Conservation (phyloP, 2,113 vertebrate species). For the Rhea pennata region DNA sequence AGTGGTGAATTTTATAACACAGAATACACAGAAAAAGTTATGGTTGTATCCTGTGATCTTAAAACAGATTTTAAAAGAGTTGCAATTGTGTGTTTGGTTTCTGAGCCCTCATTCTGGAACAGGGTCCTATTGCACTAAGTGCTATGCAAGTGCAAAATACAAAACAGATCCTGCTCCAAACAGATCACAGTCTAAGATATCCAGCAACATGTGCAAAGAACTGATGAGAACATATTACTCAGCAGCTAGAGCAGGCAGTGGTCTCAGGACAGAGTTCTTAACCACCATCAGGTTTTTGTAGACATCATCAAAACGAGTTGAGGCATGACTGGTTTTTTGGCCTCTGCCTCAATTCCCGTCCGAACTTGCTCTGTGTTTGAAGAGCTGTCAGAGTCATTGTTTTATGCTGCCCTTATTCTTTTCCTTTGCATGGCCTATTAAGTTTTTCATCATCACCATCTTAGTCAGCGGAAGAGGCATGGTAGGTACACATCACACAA, state of each 20-base stretch:
- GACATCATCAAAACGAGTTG: background rate
- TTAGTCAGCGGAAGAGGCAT: background rate
- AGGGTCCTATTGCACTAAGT: background rate
- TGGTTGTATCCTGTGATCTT: background rate
- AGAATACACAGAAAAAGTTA: background rate
- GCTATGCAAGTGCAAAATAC: background rate
- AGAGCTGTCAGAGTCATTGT: background rate
- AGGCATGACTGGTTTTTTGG: conserved; percentile 16
- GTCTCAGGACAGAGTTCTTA: background rate
- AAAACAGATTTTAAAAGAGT: background rate
- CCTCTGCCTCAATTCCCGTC: conserved; percentile 12
- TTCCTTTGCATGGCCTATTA: background rate
- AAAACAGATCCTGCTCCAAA: background rate
- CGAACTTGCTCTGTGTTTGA: conserved; percentile 32
- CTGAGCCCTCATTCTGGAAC: background rate
- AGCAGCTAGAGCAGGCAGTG: background rate
- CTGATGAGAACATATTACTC: background rate
- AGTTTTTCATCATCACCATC: background rate
- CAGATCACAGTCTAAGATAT: background rate
- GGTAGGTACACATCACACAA: background rate
- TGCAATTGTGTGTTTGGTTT: background rate
- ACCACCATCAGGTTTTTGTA: background rate
- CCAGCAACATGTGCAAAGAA: background rate
- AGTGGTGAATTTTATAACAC: background rate
- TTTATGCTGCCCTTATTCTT: background rate